A percentile compares a stretch with the other conserved stretches of the same genome.
Conservation (phyloP, 2,113 vertebrate genomes). For the Ahaetulla prasina region DNA sequence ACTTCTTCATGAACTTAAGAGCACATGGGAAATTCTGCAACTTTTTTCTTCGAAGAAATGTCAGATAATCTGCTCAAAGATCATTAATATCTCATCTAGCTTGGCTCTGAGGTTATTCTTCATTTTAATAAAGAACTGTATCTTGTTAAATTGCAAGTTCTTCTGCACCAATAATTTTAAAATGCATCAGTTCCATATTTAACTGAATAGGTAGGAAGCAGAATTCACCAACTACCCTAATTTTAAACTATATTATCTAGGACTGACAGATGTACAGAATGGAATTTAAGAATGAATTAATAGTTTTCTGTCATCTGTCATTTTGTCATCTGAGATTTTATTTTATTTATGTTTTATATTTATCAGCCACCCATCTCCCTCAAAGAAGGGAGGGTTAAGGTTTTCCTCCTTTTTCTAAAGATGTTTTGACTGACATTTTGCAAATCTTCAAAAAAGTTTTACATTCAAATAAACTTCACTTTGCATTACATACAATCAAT, state of each 20-base stretch:
- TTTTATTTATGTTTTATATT: neutral
- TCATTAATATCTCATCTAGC: neutral
- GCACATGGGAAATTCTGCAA: neutral
- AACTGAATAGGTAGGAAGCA: neutral
- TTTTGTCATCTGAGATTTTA: neutral
- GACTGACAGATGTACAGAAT: neutral
- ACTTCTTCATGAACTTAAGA: neutral
- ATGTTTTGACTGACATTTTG: neutral
- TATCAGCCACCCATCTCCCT: neutral
- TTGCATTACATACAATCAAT: neutral
- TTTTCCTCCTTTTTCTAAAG: neutral
- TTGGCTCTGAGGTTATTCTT: neutral
- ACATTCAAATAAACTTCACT: neutral
- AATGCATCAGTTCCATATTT: neutral
- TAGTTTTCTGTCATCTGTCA: neutral
- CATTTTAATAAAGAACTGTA: neutral
- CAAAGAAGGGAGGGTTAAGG: neutral
- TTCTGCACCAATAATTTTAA: neutral
- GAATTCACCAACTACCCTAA: neutral
- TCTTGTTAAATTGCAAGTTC: neutral
- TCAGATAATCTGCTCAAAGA: neutral
- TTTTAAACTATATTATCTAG: neutral
- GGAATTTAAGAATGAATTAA: neutral
- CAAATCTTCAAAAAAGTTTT: neutral
- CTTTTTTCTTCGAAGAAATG: neutral